Evolutionary conservation across 2,888 invertebrate species (phyloP).

Genomic region (Acholoe squamosa): DNA sequence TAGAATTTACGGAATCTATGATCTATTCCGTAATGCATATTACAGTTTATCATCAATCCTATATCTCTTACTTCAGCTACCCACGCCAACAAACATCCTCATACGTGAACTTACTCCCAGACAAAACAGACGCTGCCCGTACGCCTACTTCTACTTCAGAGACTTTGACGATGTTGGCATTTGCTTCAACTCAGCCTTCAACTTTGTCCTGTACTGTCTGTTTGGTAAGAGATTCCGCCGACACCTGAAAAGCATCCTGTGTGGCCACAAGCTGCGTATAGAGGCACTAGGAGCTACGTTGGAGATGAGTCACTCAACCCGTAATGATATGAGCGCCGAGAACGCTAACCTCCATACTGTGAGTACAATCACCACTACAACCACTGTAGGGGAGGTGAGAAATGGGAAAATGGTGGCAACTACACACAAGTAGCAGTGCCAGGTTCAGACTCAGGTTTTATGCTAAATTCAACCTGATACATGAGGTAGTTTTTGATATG

Average conservation of each 20-base stretch:
- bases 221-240: slow-evolving; percentile 30
- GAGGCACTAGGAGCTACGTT: not conserved
- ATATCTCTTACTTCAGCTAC: not conserved
- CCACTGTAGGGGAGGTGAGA: not conserved
- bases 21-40: no score
- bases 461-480: no score
- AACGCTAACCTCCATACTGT: not conserved
- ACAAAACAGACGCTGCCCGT: not conserved
- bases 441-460: no score
- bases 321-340: not conserved
- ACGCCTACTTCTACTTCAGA: slow-evolving; percentile 37
- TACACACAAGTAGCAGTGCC: no score
- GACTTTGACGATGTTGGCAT: slow-evolving; percentile 33
- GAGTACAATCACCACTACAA: not conserved
- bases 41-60: no score
- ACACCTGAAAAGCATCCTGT: slow-evolving; percentile 31
- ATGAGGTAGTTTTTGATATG: no score
- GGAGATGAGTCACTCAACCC: not conserved
- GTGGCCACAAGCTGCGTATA: not conserved
- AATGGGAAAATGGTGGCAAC: not conserved
- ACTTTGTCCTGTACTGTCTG: slow-evolving; percentile 51
- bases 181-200: slow-evolving; percentile 40
- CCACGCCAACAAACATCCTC: slow-evolving; percentile 40
- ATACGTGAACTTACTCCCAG: not conserved
- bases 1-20: no score